phyloP scores from a whole-genome alignment of 1,140 invertebrate genomes.

The Rhysida immarginata region DNA sequence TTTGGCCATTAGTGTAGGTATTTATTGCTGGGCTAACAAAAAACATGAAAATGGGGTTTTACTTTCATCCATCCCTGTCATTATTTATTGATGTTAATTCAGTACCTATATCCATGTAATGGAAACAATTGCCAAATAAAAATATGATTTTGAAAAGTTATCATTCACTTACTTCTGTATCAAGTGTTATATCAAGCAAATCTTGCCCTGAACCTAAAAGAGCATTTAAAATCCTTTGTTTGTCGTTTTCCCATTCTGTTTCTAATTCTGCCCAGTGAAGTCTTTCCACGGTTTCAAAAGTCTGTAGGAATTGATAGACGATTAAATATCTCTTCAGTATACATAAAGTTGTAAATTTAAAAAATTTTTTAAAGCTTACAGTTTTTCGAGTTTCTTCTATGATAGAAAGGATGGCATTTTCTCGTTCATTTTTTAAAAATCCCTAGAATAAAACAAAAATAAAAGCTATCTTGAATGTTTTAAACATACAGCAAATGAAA shows the following conservation, averaged over 20 bases:
- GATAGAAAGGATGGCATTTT: conserved; percentile 79
- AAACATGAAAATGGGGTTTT: no score
- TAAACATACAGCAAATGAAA: no score
- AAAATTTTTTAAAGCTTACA: conserved; percentile 33
- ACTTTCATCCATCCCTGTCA: no score
- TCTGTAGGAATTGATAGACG: conserved; percentile 21
- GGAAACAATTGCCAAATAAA: not conserved
- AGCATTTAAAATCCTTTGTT: conserved; percentile 70
- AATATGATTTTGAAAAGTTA: no score
- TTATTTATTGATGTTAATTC: no score
- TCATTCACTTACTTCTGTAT: conserved; percentile 23
- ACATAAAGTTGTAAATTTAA: not conserved
- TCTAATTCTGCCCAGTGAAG: conserved; percentile 66
- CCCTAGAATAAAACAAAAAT: no score
- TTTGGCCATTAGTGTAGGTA: no score
- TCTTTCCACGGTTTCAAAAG: conserved; percentile 38
- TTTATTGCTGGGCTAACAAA: no score
- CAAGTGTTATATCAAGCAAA: conserved; percentile 53
- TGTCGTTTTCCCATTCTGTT: conserved; percentile 77
- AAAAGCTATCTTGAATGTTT: no score
- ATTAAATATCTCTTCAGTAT: not conserved
- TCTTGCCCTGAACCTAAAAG: conserved; percentile 70
- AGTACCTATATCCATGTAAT: not conserved
- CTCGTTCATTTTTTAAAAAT: conserved; percentile 80
- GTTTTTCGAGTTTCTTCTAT: conserved; percentile 75